Conservation (phyloP, 2,888 invertebrate genomes). For the Lasioglossum oenotherae region DNA sequence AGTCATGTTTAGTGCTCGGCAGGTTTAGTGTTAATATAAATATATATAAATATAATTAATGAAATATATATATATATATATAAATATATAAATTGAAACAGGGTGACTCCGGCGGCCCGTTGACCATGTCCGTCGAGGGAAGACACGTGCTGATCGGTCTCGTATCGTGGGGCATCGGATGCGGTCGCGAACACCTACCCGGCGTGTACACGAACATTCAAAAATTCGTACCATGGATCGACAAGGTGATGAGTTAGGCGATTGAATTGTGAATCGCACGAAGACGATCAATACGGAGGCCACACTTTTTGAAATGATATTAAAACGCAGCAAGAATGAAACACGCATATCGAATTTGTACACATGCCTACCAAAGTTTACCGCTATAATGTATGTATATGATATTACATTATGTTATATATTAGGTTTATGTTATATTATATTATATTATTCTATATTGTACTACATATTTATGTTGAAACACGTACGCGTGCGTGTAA, state of each 20-base stretch:
- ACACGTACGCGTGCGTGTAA: background rate
- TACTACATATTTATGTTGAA: background rate
- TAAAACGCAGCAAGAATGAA: background rate
- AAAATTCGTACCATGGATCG: conserved; percentile 96
- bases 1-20: too few relatives aligned
- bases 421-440: background rate
- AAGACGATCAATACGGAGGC: background rate
- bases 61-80: background rate
- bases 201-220: conserved; percentile 97
- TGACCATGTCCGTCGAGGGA: conserved; percentile 94
- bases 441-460: background rate
- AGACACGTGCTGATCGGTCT: conserved; percentile 94
- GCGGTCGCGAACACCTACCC: conserved; percentile 94
- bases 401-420: background rate
- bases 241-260: conserved; percentile 90
- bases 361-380: conserved; percentile 21
- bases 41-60: too few relatives aligned
- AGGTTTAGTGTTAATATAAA: too few relatives aligned
- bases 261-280: background rate
- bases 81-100: conserved; percentile 66
- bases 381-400: background rate
- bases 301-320: background rate
- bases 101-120: conserved; percentile 92
- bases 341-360: background rate
- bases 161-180: conserved; percentile 96